phyloP scores from a whole-genome alignment of 2,888 invertebrate genomes.

The Limnephilus auricula region DNA sequence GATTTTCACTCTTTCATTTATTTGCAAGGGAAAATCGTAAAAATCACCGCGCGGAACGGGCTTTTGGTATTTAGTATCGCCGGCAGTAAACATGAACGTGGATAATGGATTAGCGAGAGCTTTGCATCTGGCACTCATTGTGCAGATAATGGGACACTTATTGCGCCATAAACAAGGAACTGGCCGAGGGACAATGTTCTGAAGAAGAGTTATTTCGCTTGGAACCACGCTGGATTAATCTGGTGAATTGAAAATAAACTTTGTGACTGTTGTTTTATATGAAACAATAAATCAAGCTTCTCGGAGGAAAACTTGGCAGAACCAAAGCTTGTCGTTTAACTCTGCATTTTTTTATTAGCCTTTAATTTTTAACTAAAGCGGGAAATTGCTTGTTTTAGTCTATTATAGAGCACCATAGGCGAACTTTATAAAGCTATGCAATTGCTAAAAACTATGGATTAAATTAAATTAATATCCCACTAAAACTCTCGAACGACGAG shows the following conservation, averaged over 20 bases:
- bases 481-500: no score
- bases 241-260: not conserved
- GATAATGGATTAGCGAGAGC: not conserved
- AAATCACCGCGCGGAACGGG: conserved; percentile 14
- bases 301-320: not conserved
- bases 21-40: conserved; percentile 38
- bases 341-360: not conserved
- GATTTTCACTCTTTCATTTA: conserved; percentile 21
- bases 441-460: no score
- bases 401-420: no score
- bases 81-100: not conserved
- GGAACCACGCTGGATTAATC: not conserved
- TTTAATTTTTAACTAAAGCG: not conserved
- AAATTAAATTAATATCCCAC: no score
- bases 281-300: not conserved
- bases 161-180: conserved; percentile 4
- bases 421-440: not conserved
- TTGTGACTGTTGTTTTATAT: not conserved
- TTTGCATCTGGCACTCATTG: not conserved
- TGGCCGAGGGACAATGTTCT: not conserved
- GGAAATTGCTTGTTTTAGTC: no score
- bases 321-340: no score
- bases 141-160: conserved; percentile 18
- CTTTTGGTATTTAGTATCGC: conserved; percentile 5
- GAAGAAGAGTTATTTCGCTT: not conserved